Evolutionary conservation across 2,113 vertebrate genomes (phyloP), one percentile per base, ranked within the genome.

Genomic region (Bubo blakistoni): DNA sequence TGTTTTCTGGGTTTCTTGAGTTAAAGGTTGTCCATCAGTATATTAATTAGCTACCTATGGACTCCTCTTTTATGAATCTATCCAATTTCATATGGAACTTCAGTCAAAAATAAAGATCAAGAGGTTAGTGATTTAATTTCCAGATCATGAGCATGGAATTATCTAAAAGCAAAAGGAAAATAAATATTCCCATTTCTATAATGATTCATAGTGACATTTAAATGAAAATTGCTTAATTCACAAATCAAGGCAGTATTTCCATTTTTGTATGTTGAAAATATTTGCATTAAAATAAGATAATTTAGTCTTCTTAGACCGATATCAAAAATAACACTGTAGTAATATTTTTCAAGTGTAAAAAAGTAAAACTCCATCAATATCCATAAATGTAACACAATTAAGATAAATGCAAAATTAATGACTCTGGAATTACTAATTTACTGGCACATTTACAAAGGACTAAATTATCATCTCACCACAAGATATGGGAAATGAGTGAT

Each of bases 361-460:
- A 93, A 36, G 34, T 47, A 54, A 79, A 82, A 38, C 19, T 65
- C n/a, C 71, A 88, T 74, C 83, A 88, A 93, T 78, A 90, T 44
- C 88, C 52, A 77, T 71, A 86, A 79, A 86, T 10, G 24, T 25
- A 93, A 84, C 20, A 83, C 24, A 81, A 93, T 86, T 94, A 86
- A 90, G 81, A 92, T 81, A 92, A 96, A 93, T 65, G 47, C 16
- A 92, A 84, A 96, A 92, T 86, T 89, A 94, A 91, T 89, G 6
- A 94, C 40, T 86, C 32, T 12, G 89, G 52, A 90, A 86, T 72
- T 88, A 94, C 47, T 91, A 71, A 92, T 95, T 86, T 94, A 96
- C 93, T 83, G 90, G 89, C 34, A 95, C 72, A 89, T 95, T 87
- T 87, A 78, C 40, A 65, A 84, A 92, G 36, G 26, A 29, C 16